Percentiles rank a stretch among this genome's conserved stretches.
phyloP scores from a whole-genome alignment of 1,140 invertebrate genomes.

The Bombus fervidus region DNA sequence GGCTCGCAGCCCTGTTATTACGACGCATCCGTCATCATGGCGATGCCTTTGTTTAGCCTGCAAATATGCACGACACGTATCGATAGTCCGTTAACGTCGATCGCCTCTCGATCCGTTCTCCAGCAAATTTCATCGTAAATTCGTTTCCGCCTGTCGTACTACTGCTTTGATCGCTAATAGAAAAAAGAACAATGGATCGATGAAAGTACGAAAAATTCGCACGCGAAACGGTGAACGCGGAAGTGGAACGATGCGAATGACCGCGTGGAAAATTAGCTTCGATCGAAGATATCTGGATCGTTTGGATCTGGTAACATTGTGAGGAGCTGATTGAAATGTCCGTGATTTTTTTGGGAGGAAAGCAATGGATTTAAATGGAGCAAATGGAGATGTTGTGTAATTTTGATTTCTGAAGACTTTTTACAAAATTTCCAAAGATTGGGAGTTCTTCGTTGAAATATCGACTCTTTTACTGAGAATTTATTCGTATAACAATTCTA shows the following conservation, averaged over 20 bases:
- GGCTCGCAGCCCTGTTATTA: not conserved
- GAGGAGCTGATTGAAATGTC: too few species aligned
- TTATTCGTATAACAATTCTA: too few species aligned
- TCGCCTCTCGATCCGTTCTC: slow-evolving; percentile 42
- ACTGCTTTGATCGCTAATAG: not conserved
- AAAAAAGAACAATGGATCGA: not conserved
- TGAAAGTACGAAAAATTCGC: slow-evolving; percentile 5
- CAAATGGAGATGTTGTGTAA: too few species aligned
- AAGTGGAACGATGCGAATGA: slow-evolving; percentile 13
- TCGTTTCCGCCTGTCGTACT: not conserved
- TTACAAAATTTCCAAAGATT: too few species aligned
- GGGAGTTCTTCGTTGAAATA: too few species aligned
- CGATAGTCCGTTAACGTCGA: slow-evolving; percentile 52
- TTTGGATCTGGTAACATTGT: too few species aligned
- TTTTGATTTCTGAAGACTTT: too few species aligned
- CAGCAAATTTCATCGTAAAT: slow-evolving; percentile 27
- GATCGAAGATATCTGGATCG: not conserved
- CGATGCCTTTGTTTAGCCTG: slow-evolving; percentile 24
- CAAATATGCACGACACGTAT: slow-evolving; percentile 46
- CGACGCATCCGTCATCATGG: not conserved
- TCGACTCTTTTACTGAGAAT: too few species aligned
- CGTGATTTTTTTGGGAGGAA: too few species aligned
- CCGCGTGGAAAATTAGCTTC: slow-evolving; percentile 10
- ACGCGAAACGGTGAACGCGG: slow-evolving; percentile 5
- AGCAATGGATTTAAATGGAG: too few species aligned